Percentiles rank a stretch among this genome's conserved stretches.
These are phyloP conservation scores for Kryptopterus vitreolus DNA, from an alignment of 2,797 vertebrate species.

Conservation along the genomic window DNA sequence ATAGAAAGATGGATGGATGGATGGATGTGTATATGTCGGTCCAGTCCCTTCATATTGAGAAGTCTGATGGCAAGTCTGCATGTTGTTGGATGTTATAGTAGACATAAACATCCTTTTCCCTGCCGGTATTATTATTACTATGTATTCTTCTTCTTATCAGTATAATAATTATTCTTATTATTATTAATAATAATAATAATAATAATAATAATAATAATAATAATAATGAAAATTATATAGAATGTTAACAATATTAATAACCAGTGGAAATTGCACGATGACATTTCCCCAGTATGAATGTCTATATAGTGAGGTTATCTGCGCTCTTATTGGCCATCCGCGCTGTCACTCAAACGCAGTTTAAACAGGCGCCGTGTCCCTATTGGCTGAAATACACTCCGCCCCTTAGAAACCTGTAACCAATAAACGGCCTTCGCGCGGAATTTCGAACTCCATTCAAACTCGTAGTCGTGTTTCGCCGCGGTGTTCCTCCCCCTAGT, in stretches of 20 bases:
- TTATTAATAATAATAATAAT: no score
- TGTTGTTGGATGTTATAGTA: background rate
- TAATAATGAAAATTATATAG: no score
- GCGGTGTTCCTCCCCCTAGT: slow-evolving; percentile 60
- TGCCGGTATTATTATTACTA: background rate
- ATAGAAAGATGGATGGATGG: no score
- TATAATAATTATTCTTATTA: no score
- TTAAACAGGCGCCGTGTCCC: background rate
- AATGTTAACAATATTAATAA: no score
- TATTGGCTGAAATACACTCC: slow-evolving; percentile 15
- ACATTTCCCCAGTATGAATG: background rate
- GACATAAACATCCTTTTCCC: background rate
- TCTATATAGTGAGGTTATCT: background rate
- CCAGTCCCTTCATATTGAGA: no score
- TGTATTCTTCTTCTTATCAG: no score
- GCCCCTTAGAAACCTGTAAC: background rate
- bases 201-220: no score
- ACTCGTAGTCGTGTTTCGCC: background rate
- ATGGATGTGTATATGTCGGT: no score
- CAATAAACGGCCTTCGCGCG: slow-evolving; percentile 72
- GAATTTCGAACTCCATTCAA: slow-evolving; percentile 76
- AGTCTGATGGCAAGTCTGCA: background rate
- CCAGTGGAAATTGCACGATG: no score
- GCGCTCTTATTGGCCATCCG: background rate
- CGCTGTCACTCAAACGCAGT: background rate